Evolutionary conservation across 2,797 vertebrate species (phyloP).

Genomic region (Megaceryle alcyon): DNA sequence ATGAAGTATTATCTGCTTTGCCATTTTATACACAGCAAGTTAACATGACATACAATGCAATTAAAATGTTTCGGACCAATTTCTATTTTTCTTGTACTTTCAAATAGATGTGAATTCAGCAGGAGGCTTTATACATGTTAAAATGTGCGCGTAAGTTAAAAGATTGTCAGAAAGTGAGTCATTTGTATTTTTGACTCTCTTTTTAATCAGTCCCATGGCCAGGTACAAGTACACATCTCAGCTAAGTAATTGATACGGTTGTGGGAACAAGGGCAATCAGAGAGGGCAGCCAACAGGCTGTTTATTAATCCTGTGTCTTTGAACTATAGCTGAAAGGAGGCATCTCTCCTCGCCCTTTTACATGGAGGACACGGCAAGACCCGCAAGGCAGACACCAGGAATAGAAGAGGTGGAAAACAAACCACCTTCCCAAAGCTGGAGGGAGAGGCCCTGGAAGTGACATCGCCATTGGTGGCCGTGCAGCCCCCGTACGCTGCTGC

Average conservation of each 20-base stretch:
- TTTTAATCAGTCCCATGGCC: background rate
- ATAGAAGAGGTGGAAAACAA: background rate
- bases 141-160: slow-evolving; percentile 12
- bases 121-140: background rate
- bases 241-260: background rate
- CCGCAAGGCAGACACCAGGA: background rate
- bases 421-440: background rate
- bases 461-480: background rate
- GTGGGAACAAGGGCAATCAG: slow-evolving; percentile 1
- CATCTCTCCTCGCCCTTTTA: background rate
- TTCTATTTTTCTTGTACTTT: slow-evolving; percentile 57
- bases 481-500: background rate
- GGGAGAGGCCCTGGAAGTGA: background rate
- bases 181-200: background rate
- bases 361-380: background rate
- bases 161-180: background rate
- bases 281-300: background rate
- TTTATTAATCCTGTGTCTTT: background rate
- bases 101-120: background rate
- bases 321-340: background rate
- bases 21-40: slow-evolving; percentile 72
- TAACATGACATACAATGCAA: slow-evolving; percentile 55
- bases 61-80: slow-evolving; percentile 47
- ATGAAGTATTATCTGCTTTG: slow-evolving; percentile 73
- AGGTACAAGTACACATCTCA: background rate